Base-by-base conservation (phyloP, 2,888 invertebrate genomes). In the Cheilosia grossa region DNA sequence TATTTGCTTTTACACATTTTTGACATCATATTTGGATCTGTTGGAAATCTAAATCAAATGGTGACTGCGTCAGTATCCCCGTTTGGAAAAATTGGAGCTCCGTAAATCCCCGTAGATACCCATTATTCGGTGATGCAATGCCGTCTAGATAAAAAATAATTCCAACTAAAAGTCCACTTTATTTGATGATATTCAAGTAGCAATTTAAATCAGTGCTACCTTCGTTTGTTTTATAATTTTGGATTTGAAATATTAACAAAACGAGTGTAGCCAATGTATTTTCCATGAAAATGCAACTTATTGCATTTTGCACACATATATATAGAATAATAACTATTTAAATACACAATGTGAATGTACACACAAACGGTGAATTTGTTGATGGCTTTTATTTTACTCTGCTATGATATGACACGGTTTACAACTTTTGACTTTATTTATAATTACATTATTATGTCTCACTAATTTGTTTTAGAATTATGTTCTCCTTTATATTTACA, bases 401-500 rank as follows among this genome's bases (percentile, higher is more conserved):
- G 17, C 9, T 69, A 61, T 69, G 78, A 78, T 69, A 72, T 70
- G 70, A 72, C 72, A 79, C 78, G 67, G 58, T 58, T 56, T 42
- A 77, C 78, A 77, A 53, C 69, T 61, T 33, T 49, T 58, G 1
- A 27, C 40, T 27, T 17, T 13, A 61, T 30, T 67, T 74, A 42
- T 74, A 67, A 40, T 81, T 75, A 63, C 61, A 72, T 49, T 21
- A 42, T 37, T 72, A 47, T 40, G 53, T 30, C 40, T 78, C 54
- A 47, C 40, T 40, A 13, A 69, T 44, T 21, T 42, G 47, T 37
- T 53, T 53, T 70, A 49, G 66, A 42, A 37, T 53, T 21, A 5
- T 58, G 47, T 30, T n/a, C 44, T n/a, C 21, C 49, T 33, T 42
- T 66, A 42, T 81, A 85, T 85, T 75, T 85, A 85, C 81, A 85